phyloP scores from a whole-genome alignment of 2,888 invertebrate species.

The Agelastica alni region DNA sequence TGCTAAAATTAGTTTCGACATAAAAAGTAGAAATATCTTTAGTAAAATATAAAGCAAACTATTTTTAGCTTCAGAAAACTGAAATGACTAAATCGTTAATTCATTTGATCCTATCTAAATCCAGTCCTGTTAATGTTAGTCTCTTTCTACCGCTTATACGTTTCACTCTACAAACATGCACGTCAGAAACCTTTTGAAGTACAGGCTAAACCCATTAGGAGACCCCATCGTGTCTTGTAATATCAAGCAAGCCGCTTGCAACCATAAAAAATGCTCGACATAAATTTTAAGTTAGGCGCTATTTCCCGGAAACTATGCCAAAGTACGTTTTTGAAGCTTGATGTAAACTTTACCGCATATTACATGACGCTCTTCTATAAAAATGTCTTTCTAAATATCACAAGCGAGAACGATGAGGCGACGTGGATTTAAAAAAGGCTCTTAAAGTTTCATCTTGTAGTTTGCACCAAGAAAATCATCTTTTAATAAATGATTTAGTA shows the following conservation, averaged over 20 bases:
- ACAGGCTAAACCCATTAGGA: slow-evolving; percentile 52
- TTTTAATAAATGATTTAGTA: too few relatives aligned
- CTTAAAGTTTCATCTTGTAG: not conserved
- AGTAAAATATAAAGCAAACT: too few relatives aligned
- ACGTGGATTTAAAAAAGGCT: not conserved
- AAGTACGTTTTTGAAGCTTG: slow-evolving; percentile 18
- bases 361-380: slow-evolving; percentile 12
- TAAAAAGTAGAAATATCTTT: too few relatives aligned
- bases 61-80: too few relatives aligned
- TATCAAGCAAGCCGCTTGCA: slow-evolving; percentile 49
- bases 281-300: slow-evolving; percentile 46
- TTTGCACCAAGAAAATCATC: too few relatives aligned
- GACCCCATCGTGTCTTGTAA: slow-evolving; percentile 51
- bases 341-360: slow-evolving; percentile 16
- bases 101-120: slow-evolving; percentile 6
- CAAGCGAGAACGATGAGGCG: slow-evolving; percentile 2
- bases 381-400: slow-evolving; percentile 6
- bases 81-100: slow-evolving; percentile 1
- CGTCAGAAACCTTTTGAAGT: slow-evolving; percentile 50
- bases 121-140: slow-evolving; percentile 15
- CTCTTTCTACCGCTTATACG: slow-evolving; percentile 21
- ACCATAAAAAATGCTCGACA: slow-evolving; percentile 52
- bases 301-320: slow-evolving; percentile 49
- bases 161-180: slow-evolving; percentile 39
- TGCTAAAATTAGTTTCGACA: too few relatives aligned